Evolutionary conservation across 2,888 invertebrate species (phyloP), one percentile per base, ranked within the genome.

Genomic region (Tenthredo livida): DNA sequence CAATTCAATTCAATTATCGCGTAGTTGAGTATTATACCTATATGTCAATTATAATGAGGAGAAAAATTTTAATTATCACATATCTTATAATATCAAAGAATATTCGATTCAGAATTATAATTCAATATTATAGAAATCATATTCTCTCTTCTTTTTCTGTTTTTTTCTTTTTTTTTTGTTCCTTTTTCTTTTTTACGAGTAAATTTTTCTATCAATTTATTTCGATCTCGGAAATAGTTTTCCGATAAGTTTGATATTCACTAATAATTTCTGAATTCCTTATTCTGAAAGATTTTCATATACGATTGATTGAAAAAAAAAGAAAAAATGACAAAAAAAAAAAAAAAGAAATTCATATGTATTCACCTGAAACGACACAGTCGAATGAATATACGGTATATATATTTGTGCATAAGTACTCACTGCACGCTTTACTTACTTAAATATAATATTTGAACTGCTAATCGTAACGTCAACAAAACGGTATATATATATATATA

Each of bases 391-490:
- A 47, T 47, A 47, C 47, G 47, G 47, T 47, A 47, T 47, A 47
- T n/a, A 61, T 25, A 61, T 61, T 61, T 61, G 61, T 61, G 61
- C 25, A 25, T 61, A 61, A 54, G 17, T 54, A 25, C 9, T 2
- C 21, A 10, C 2, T 33, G 61, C 61, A 21, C 61, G 21, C 25
- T 29, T 33, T 33, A 33, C 33, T 33, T 33, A 67, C 72, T 73
- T 43, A 25, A 73, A 2, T 73, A 33, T 33, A 70, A 70, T 43
- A 73, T 73, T 73, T 73, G 40, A 43, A 40, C 40, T 43, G 72
- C 29, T 73, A 73, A 43, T 73, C 72, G 40, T 21, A 73, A 21
- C 43, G 72, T 73, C 72, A 73, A 73, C 40, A 73, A 73, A 43
- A 73, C 72, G 72, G 72, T 37, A 67, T 33, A 33, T 67, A 33